Evolutionary conservation across 2,888 invertebrate genomes (phyloP).

Genomic region (Megaustenia siamemsis): DNA sequence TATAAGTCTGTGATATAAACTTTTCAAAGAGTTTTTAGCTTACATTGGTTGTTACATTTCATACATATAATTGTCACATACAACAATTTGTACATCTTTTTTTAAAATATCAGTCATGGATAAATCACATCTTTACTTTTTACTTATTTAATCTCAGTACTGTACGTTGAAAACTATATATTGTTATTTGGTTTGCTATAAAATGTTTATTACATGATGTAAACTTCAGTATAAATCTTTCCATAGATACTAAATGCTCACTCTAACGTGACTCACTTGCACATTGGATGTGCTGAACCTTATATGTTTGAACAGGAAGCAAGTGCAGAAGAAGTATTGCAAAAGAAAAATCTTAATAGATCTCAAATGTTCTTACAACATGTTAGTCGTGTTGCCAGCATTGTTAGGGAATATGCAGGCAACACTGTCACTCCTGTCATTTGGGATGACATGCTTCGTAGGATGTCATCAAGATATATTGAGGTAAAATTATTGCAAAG

Average conservation of each 20-base stretch:
- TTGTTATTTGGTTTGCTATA: not conserved
- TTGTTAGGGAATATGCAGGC: constrained; percentile 55
- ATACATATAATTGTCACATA: no score
- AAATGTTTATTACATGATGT: no score
- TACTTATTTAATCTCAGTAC: no score
- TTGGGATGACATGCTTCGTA: constrained; percentile 90
- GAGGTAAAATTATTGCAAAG: constrained; percentile 2
- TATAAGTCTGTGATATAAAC: no score
- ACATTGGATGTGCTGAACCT: constrained; percentile 89
- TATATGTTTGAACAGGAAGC: constrained; percentile 60
- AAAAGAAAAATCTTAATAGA: constrained; percentile 63
- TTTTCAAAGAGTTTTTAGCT: no score
- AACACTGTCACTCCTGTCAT: constrained; percentile 84
- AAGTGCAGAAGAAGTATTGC: constrained; percentile 68
- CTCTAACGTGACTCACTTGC: constrained; percentile 83
- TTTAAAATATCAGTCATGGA: no score
- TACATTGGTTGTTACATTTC: no score
- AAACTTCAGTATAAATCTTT: not conserved
- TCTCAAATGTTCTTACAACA: constrained; percentile 80
- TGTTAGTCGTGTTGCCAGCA: constrained; percentile 79
- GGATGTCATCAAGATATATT: constrained; percentile 82
- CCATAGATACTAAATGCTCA: constrained; percentile 83
- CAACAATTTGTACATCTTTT: no score
- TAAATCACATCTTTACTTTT: no score
- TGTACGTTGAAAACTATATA: no score